Base-by-base conservation (phyloP, 2,797 vertebrate species). In the Acrocephalus scirpaceus region DNA sequence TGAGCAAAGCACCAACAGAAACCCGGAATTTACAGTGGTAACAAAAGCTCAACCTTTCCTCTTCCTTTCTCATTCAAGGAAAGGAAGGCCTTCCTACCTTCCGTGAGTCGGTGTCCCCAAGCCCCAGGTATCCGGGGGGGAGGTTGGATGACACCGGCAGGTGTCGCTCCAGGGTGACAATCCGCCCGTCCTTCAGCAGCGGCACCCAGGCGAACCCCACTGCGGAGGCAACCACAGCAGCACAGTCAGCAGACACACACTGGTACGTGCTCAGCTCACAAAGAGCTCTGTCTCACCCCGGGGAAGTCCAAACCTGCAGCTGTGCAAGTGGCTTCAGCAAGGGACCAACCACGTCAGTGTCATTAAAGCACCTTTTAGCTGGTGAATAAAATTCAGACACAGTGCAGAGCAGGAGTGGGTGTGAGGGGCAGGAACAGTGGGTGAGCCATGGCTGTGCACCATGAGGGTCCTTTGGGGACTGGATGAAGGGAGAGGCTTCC, bases 121-220 rank as follows among this genome's bases (percentile, higher is more conserved):
- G 96, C 19, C 93, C 98, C 94, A 99, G 97, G 97, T 99, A 99
- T 30, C 98, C 99, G 4, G 98, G 76, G 16, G 99, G 98, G 67
- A 99, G 98, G 91, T 97, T 98, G 92, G 99, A 98, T 4, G 99
- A 98, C 62, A 99, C 98, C 0, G 98, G 98, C 66, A 99, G 96
- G 73, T 99, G 99, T 34, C 98, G 96, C 90, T 99, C 99, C 44
- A 98, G 96, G 7, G 99, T 99, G 94, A 98, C 98, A 84, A 99
- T 98, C 90, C 98, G 97, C 25, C 99, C 99, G 4, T 99, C 99
- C 96, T 98, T 99, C 86, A 99, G 97, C 97, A 99, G 93, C 18
- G 99, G 98, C 56, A 97, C 97, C 99, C 99, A 99, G 62, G 98
- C 97, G 23, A 98, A 99, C 4, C 99, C 99, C 96, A 99, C 99